A percentile compares a stretch with the other conserved stretches of the same genome.
Conservation (phyloP, 2,797 vertebrate genomes). For the Poeciliopsis presidionis region DNA sequence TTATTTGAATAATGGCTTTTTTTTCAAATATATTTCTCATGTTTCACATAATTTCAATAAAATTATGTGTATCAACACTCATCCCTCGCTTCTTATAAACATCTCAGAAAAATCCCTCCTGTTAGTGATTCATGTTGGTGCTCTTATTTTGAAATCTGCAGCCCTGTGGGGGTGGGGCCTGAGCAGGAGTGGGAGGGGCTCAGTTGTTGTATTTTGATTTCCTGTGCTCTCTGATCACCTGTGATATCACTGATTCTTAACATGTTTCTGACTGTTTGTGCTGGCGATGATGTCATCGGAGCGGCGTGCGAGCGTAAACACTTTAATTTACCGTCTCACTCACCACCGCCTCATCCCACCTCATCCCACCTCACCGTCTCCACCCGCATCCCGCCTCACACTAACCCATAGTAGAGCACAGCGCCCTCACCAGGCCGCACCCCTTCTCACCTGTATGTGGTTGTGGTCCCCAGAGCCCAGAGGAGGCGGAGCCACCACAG, state of each 20-base stretch:
- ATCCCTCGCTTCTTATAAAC: too few species aligned
- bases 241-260: slow-evolving; percentile 25
- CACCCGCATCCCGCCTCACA: slow-evolving; percentile 16
- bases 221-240: slow-evolving; percentile 13
- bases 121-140: too few species aligned
- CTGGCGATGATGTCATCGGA: slow-evolving; percentile 54
- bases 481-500: slow-evolving; percentile 67
- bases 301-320: slow-evolving; percentile 51
- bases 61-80: too few species aligned
- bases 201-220: neutral
- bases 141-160: too few species aligned
- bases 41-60: too few species aligned
- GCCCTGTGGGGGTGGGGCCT: too few species aligned
- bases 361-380: slow-evolving; percentile 14
- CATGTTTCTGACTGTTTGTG: slow-evolving; percentile 45
- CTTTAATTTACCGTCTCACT: slow-evolving; percentile 12
- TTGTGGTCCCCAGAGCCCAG: slow-evolving; percentile 84
- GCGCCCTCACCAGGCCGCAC: slow-evolving; percentile 18
- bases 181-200: neutral
- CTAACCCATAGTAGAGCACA: slow-evolving; percentile 2
- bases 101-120: too few species aligned
- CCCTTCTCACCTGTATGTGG: slow-evolving; percentile 38
- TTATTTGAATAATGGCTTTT: too few species aligned
- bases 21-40: too few species aligned
- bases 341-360: neutral